Evolutionary conservation across 1,140 invertebrate genomes (phyloP).

Genomic region (Drosophila lini): DNA sequence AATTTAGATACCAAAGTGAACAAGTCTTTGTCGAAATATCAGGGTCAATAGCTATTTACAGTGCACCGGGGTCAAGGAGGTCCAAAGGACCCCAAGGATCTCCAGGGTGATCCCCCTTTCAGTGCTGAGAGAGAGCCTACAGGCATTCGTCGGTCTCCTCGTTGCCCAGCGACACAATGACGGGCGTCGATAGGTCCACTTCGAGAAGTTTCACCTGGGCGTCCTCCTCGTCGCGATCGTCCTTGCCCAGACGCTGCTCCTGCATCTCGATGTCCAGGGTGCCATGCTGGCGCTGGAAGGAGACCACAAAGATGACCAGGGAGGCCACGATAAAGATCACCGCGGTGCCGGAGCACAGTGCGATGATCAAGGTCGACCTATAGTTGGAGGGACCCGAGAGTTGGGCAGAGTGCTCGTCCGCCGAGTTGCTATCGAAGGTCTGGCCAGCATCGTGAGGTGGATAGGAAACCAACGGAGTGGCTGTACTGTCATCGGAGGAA

Average conservation of each 20-base stretch:
- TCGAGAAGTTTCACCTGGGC: conserved; percentile 74
- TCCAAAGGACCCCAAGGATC: background rate
- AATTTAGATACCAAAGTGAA: conserved; percentile 50
- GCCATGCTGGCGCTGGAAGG: conserved; percentile 76
- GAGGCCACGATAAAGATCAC: conserved; percentile 73
- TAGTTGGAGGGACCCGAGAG: conserved; percentile 45
- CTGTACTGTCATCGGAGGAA: conserved; percentile 62
- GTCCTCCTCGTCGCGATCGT: conserved; percentile 74
- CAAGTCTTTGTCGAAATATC: conserved; percentile 47
- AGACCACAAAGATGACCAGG: conserved; percentile 70
- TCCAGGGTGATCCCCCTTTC: background rate
- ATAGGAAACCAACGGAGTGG: conserved; percentile 70
- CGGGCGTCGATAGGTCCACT: conserved; percentile 64
- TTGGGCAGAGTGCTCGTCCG: conserved; percentile 65
- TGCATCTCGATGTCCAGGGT: conserved; percentile 82
- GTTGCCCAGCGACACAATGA: conserved; percentile 56
- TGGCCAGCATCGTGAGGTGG: conserved; percentile 68
- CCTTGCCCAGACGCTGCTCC: conserved; percentile 75
- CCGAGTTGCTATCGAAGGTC: conserved; percentile 70
- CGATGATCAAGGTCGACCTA: conserved; percentile 72
- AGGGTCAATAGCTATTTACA: conserved; percentile 67
- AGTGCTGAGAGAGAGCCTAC: conserved; percentile 30
- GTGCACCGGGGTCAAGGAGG: conserved; percentile 19
- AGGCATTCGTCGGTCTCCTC: conserved; percentile 75
- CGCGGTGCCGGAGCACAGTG: conserved; percentile 68